Evolutionary conservation across 2,113 vertebrate genomes (phyloP).

Genomic region (Pteruthius melanotis): DNA sequence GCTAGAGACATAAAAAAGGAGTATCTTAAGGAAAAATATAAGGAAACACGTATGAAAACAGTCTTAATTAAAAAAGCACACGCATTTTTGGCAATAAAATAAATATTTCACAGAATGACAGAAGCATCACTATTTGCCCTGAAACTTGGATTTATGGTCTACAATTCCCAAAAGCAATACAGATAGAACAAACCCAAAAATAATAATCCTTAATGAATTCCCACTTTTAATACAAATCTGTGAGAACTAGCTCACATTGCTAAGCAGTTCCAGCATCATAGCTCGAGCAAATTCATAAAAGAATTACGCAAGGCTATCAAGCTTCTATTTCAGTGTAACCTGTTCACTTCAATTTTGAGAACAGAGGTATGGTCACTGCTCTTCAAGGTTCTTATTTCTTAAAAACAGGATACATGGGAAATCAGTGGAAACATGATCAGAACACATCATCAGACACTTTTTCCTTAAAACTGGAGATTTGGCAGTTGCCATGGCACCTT

Average conservation of each 20-base stretch:
- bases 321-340: not conserved
- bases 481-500: not conserved
- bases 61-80: not conserved
- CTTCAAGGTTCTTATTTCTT: not conserved
- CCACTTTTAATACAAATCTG: not conserved
- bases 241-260: not conserved
- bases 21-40: not conserved
- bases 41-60: not conserved
- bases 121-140: not conserved
- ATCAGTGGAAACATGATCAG: not conserved
- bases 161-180: not conserved
- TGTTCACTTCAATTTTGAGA: not conserved
- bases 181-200: not conserved
- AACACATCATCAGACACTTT: not conserved
- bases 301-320: not conserved
- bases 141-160: not conserved
- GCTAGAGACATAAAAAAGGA: not conserved
- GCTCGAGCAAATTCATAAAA: not conserved
- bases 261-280: not conserved
- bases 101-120: not conserved
- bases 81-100: not conserved
- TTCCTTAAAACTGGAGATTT: not conserved
- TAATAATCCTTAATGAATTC: not conserved
- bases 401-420: not conserved
- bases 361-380: not conserved